A percentile compares a stretch with the other conserved stretches of the same genome.
Conservation (phyloP, 2,113 vertebrate genomes). For the Talpa occidentalis region DNA sequence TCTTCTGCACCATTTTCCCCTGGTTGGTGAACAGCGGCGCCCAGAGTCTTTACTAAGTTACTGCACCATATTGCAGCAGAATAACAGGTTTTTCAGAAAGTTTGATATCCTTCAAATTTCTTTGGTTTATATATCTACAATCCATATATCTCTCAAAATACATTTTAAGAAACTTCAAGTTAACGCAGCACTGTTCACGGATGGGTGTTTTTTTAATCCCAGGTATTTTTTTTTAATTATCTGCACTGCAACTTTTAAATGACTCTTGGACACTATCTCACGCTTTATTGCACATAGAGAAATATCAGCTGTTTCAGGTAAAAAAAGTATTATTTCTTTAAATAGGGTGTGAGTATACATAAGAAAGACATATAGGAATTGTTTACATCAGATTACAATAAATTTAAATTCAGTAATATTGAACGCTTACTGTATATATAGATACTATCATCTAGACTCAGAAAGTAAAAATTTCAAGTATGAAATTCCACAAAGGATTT, state of each 20-base stretch:
- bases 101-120: slow-evolving; percentile 43
- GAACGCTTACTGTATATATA: not conserved
- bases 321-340: not conserved
- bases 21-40: slow-evolving; percentile 89
- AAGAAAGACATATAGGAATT: not conserved
- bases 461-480: slow-evolving; percentile 16
- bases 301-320: not conserved
- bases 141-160: not conserved
- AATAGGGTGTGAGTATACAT: not conserved
- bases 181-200: not conserved
- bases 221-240: not conserved
- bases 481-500: too few relatives aligned
- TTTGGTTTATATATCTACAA: slow-evolving; percentile 10
- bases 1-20: slow-evolving; percentile 19
- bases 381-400: not conserved
- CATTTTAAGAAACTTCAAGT: not conserved
- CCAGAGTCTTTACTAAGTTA: slow-evolving; percentile 84
- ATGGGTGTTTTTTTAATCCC: slow-evolving; percentile 25
- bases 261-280: not conserved
- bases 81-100: slow-evolving; percentile 3
- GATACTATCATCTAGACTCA: not conserved
- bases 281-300: not conserved
- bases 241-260: slow-evolving; percentile 39
- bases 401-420: slow-evolving; percentile 20
- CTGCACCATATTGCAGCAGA: slow-evolving; percentile 77